These are phyloP conservation scores for Notechis scutatus DNA, from an alignment of 2,113 vertebrate species.

Conservation along the genomic window DNA sequence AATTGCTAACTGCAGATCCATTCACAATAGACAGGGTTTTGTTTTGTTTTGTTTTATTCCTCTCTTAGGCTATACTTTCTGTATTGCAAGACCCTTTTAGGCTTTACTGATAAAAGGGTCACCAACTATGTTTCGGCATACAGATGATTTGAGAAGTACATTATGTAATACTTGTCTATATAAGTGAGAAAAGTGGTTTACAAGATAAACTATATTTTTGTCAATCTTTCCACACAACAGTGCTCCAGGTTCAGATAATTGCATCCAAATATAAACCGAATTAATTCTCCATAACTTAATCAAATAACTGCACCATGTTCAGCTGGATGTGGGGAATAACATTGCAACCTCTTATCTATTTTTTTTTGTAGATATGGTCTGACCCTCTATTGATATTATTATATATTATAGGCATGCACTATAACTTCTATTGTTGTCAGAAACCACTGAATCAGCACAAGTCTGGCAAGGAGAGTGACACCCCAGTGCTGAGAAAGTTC, in stretches of 20 bases:
- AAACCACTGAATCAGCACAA: background rate
- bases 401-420: background rate
- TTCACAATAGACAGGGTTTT: background rate
- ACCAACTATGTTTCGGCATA: background rate
- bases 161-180: background rate
- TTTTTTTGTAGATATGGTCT: background rate
- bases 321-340: background rate
- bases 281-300: background rate
- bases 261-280: background rate
- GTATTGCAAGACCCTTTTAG: background rate
- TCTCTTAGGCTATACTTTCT: background rate
- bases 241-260: background rate
- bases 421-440: background rate
- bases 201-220: background rate
- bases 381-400: background rate
- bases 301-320: background rate
- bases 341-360: background rate
- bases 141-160: background rate
- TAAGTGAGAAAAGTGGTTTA: background rate
- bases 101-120: background rate
- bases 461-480: background rate
- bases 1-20: background rate
- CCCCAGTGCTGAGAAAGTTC: background rate
- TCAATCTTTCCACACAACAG: background rate
- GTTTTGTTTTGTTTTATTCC: background rate